A percentile compares a stretch with the other conserved stretches of the same genome.
Evolutionary conservation across 2,797 vertebrate species (phyloP).

Genomic region (Mus spretus): DNA sequence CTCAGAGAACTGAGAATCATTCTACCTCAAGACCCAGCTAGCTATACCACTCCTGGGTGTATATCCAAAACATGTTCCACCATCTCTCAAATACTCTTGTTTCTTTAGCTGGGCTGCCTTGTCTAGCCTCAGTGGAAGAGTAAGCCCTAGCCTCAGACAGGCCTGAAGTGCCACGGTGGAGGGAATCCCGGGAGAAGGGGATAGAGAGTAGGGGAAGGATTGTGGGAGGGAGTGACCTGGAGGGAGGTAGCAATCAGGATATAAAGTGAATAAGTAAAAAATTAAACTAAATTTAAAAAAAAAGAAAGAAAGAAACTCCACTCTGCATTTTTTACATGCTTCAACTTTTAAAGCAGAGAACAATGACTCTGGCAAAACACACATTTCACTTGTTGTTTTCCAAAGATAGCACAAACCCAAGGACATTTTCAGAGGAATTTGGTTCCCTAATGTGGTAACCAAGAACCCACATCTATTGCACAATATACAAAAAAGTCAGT

Average conservation of each 20-base stretch:
- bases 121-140: background rate
- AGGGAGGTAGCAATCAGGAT: background rate
- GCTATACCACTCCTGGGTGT: background rate
- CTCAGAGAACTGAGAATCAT: background rate
- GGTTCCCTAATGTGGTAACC: background rate
- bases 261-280: background rate
- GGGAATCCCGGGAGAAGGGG: background rate
- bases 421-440: background rate
- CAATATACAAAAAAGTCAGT: background rate
- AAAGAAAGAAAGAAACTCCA: background rate
- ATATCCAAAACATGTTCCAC: background rate
- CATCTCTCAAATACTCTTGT: background rate
- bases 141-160: background rate
- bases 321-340: background rate
- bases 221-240: background rate
- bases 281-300: too few species aligned
- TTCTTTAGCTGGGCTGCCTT: background rate
- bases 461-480: background rate
- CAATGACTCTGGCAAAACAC: background rate
- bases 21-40: background rate
- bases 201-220: background rate
- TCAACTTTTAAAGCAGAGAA: background rate
- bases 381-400: conserved; percentile 16
- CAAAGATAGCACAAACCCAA: conserved; percentile 46
- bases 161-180: background rate